Base-by-base conservation (phyloP, 2,797 vertebrate genomes). In the Thamnophis elegans region DNA sequence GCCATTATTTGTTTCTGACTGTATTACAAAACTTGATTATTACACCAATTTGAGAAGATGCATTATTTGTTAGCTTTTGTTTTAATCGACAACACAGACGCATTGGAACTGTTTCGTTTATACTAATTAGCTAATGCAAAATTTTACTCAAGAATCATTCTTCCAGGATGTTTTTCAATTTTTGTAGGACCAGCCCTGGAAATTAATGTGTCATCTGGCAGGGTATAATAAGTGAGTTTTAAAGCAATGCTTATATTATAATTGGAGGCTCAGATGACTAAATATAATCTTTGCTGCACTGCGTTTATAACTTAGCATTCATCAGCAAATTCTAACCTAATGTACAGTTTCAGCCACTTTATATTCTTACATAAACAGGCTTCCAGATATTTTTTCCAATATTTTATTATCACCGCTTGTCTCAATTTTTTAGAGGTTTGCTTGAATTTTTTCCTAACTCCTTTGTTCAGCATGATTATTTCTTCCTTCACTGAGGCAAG, bases 341-440 rank as follows among this genome's bases (percentile, higher is more conserved):
- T 26, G 91, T 0, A 91, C 22, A 87, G 73, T 91, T 0, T 68
- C 51, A 58, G 87, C 92, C 94, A 90, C 90, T 91, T 47, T 47
- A 28, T 68, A 89, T 89, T 68, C 93, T 73, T 94, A 94, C 95
- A 53, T 12, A 92, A 60, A 90, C 87, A 94, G 93, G 93, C 88
- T 56, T 91, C 93, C 26, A 93, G 94, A 91, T 51, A 94, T 92
- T 78, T 89, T 95, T 95, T 89, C 91, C 90, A 89, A 28, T 94
- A 91, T 93, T 92, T 94, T 13, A 2, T 25, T 87, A 96, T 94
- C 59, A 25, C 36, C 92, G 95, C 22, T 60, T 60, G 25, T 92
- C 93, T 94, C 86, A 94, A 55, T 94, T 91, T 95, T 96, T 94
- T 88, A 94, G 87, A 88, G 0, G 0, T 86, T 94, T 94, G 90